These are phyloP conservation scores for Abrostola tripartita DNA, from an alignment of 2,888 invertebrate genomes.

Conservation along the genomic window DNA sequence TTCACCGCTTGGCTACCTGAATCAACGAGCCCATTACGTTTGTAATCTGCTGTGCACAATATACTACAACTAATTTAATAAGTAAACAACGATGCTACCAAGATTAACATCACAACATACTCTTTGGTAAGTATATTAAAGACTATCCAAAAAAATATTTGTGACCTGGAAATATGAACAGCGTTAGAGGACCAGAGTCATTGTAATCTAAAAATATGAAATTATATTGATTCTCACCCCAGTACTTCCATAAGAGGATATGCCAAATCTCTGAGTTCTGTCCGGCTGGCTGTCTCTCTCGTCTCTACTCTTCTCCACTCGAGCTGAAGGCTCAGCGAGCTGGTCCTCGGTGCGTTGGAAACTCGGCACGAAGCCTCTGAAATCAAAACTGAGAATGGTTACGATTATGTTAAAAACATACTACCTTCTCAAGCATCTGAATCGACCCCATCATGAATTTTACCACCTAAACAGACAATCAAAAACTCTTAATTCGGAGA, in stretches of 20 bases:
- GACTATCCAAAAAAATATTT: too few relatives aligned
- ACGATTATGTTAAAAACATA: conserved; percentile 20
- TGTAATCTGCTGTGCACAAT: too few relatives aligned
- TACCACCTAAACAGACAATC: not conserved
- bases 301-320: conserved; percentile 75
- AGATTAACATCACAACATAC: too few relatives aligned
- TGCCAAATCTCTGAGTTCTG: conserved; percentile 87
- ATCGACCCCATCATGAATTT: not conserved
- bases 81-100: too few relatives aligned
- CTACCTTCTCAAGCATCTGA: not conserved
- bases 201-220: too few relatives aligned
- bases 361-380: conserved; percentile 83
- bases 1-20: conserved; percentile 26
- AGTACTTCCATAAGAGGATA: conserved; percentile 85
- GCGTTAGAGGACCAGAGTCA: too few relatives aligned
- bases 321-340: conserved; percentile 81
- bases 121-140: too few relatives aligned
- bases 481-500: not conserved
- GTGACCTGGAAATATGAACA: too few relatives aligned
- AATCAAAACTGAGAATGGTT: conserved; percentile 68
- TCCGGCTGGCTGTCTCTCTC: conserved; percentile 75
- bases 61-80: too few relatives aligned
- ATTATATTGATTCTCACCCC: conserved; percentile 65
- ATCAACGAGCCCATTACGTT: conserved; percentile 29
- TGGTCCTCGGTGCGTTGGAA: conserved; percentile 82